Evolutionary conservation across 2,888 invertebrate species (phyloP).

Genomic region (Fragum whitleyi): DNA sequence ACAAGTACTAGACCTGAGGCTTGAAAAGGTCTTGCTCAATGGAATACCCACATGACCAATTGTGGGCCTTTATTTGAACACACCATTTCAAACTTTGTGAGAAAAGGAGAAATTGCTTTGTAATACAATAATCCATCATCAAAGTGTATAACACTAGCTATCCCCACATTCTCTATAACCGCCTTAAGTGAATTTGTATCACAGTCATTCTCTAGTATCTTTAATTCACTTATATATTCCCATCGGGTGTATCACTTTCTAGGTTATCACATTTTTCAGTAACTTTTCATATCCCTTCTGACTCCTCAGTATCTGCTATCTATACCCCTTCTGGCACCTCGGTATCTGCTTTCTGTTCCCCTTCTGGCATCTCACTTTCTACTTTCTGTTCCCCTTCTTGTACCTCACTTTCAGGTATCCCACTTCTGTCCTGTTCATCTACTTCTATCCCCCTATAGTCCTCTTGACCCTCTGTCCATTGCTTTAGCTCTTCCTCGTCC

Average conservation of each 20-base stretch:
- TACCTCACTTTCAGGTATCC: not conserved
- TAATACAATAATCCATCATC: no score
- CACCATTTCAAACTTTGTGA: no score
- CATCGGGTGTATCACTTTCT: not conserved
- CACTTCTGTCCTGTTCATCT: slow-evolving; percentile 38
- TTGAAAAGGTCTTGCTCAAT: no score
- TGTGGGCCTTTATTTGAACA: no score
- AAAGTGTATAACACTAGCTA: no score
- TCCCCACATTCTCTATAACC: no score
- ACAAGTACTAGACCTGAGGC: no score
- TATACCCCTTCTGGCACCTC: not conserved
- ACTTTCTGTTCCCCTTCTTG: not conserved
- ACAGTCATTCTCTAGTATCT: not conserved
- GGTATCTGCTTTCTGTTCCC: not conserved
- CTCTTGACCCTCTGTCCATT: slow-evolving; percentile 51
- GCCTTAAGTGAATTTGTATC: no score
- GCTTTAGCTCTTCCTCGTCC: slow-evolving; percentile 58
- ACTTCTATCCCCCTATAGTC: slow-evolving; percentile 48
- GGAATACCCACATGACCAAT: no score
- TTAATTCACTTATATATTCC: not conserved
- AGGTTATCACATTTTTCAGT: not conserved
- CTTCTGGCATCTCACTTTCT: not conserved
- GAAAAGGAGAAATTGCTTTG: no score
- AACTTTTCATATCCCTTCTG: not conserved
- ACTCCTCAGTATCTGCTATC: not conserved